Percentiles rank a stretch among this genome's conserved stretches.
Conservation (phyloP, 2,797 vertebrate genomes). For the Hylomyscus alleni region DNA sequence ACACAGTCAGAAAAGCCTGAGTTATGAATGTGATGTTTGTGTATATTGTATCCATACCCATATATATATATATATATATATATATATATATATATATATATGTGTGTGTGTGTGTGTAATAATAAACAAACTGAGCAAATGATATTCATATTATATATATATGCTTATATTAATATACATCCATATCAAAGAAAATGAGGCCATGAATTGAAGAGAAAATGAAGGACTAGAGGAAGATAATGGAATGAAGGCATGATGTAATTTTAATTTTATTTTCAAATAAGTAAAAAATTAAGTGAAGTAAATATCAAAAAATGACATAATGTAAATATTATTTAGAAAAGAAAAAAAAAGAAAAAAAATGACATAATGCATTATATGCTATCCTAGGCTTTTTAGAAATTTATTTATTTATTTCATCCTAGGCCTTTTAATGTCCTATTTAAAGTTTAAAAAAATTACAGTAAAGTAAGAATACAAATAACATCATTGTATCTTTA, state of each 20-base stretch:
- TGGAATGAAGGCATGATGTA: not conserved
- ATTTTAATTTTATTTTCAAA: not conserved
- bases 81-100: too few species aligned
- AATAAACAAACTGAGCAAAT: not conserved
- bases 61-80: too few species aligned
- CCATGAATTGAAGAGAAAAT: not conserved
- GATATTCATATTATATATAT: not conserved
- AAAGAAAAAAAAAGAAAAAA: too few species aligned
- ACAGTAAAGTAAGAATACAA: not conserved
- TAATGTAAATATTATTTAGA: too few species aligned
- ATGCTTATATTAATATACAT: not conserved
- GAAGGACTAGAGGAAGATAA: not conserved
- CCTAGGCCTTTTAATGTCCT: not conserved
- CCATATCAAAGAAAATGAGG: not conserved
- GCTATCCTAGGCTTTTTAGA: not conserved
- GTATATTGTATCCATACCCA: not conserved
- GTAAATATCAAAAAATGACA: not conserved
- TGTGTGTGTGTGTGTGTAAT: not conserved
- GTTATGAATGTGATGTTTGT: not conserved
- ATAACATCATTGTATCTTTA: not conserved
- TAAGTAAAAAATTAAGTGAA: not conserved
- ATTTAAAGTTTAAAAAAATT: not conserved
- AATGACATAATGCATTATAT: not conserved
- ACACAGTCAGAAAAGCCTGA: slow-evolving; percentile 18
- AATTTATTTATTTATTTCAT: not conserved